Evolutionary conservation across 1,140 invertebrate genomes (phyloP), one percentile per base, ranked within the genome.

Genomic region (Drosophila jambulina): DNA sequence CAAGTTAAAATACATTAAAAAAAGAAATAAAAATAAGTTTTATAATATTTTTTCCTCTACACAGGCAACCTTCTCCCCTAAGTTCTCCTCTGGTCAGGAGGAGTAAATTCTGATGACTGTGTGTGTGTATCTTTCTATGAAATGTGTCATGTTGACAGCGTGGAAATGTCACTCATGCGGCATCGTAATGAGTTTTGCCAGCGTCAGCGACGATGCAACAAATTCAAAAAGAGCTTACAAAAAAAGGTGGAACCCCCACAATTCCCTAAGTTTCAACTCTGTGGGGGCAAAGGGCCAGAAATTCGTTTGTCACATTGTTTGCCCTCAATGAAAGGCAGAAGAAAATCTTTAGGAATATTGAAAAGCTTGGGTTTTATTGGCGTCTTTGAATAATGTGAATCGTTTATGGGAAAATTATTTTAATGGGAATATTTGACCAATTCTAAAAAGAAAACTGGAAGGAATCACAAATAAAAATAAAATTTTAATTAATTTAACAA

Each of bases 141-240:
- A 88, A 88, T 85, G 86, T 90, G 85, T 88, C 85, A 90, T 88
- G 85, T 88, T 88, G 81, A 88, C 85, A 79, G 69, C 81, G 81
- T 81, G 67, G 84, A 88, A 90, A 85, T 90, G 84, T 88, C 84
- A 88, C 78, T 88, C 84, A 90, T 88, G 81, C 75, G 81, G 69
- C 85, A 79, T 80, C 74, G 85, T 90, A 88, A 88, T 85, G 85
- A 82, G 84, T 90, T 88, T 88, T 85, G 68, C 76, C 76, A 74
- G 78, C 76, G 61, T 80, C 51, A 72, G 56, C 43, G 42, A 65
- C 61, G 48, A 32, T 57, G 43, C 60, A 62, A 51, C 27, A 53
- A 65, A 23, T 32, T 43, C 45, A 36, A 60, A 45, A 62, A 36
- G 42, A 62, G 23, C 21, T 13, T 10, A 29, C 40, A 12, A 64